Conservation (phyloP, 2,113 vertebrate species). For the Paradoxurus hermaphroditus region DNA sequence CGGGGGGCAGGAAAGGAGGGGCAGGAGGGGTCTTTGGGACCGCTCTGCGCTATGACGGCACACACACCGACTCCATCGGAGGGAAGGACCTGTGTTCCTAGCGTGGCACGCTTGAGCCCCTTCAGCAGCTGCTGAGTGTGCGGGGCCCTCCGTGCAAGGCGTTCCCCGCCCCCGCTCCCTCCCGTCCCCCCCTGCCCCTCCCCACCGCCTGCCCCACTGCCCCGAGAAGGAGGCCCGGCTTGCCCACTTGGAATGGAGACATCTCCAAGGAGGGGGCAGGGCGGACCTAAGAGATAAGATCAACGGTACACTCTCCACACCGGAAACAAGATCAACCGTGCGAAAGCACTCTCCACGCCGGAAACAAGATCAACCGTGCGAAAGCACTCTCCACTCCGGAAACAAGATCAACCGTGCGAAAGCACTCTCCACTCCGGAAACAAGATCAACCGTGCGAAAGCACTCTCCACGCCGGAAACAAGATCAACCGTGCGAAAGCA, state of each 20-base stretch:
- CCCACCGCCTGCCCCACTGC: not conserved
- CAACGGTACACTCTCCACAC: accelerated
- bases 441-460: accelerated
- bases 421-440: too few species aligned
- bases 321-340: accelerated
- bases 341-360: not conserved
- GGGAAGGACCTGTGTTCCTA: not conserved
- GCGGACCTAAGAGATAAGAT: accelerated
- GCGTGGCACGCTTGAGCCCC: not conserved
- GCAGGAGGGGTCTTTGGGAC: not conserved
- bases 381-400: not conserved
- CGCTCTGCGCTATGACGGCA: not conserved
- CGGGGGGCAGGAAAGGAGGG: not conserved
- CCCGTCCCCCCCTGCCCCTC: too few species aligned
- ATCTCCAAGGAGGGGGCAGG: not conserved
- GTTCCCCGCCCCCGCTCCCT: accelerated
- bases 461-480: accelerated
- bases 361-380: accelerated
- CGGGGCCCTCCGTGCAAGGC: too few species aligned
- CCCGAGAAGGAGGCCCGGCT: not conserved
- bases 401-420: too few species aligned
- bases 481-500: accelerated
- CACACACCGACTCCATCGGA: not conserved
- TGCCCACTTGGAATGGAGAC: not conserved
- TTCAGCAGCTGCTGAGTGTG: not conserved